Evolutionary conservation across 2,113 vertebrate genomes (phyloP), one percentile per base, ranked within the genome.

Genomic region (Cyrtonyx montezumae): DNA sequence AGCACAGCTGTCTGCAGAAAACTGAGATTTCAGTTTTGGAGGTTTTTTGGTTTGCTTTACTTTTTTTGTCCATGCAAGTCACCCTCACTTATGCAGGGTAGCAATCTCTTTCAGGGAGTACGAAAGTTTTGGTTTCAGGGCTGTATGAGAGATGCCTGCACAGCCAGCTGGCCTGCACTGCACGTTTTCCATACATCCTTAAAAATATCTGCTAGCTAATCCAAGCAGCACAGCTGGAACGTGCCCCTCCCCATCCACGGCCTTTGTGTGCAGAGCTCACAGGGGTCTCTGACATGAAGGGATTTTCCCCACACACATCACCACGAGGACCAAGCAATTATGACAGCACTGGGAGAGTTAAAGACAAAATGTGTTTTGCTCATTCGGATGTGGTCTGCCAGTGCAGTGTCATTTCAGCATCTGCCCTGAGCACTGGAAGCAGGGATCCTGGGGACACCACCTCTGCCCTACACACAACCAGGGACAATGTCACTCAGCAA

Each of bases 221-320:
- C 18, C 88, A 78, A 48, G n/a, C 85, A 20, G 42, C 76, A 74
- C 65, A 46, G 32, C 61, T 80, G 85, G 65, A 14, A 48, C 53
- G 42, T 49, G 49, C 22, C 45, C 45, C 18, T 48, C 43, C 76
- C 46, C 66, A 42, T 46, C 36, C 43, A 25, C 4, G 26, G 63
- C 48, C 63, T 73, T 66, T 30, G 13, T 9, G 42, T 63, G 59
- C 59, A 53, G 18, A 46, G 79, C 34, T 65, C 14, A 0, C 1
- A 43, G 42, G 0, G 5, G 0, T 42, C 26, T 37, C 70, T 43
- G 45, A 45, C 22, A 56, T 0, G 22, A 16, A 40, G 32, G 25
- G 43, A 71, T 76, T 87, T 91, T 79, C 84, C 84, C 53, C 8
- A 1, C 66, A 61, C 37, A 34, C 37, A 46, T 63, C 48, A 20